phyloP scores from a whole-genome alignment of 2,888 invertebrate genomes.

The Apocheima hispidaria region DNA sequence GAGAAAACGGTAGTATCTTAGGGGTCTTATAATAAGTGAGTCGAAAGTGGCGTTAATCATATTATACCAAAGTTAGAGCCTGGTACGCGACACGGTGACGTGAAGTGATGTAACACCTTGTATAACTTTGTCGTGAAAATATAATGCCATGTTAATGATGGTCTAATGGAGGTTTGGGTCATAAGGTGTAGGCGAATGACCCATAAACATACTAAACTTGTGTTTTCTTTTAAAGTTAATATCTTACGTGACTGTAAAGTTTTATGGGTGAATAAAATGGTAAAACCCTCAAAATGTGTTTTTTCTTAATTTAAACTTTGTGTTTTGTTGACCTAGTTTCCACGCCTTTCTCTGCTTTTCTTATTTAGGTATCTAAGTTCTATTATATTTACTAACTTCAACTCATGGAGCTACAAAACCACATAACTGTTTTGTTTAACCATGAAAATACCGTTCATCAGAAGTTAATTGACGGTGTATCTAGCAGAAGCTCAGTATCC shows the following conservation, averaged over 20 bases:
- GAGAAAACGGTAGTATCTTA: constrained; percentile 58
- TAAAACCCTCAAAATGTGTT: too few species aligned
- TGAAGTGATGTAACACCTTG: constrained; percentile 51
- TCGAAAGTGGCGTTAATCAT: constrained; percentile 78
- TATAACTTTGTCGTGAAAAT: constrained; percentile 42
- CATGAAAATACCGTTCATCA: too few species aligned
- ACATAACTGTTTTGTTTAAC: too few species aligned
- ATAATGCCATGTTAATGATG: constrained; percentile 31
- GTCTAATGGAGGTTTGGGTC: constrained; percentile 25
- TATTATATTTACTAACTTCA: too few species aligned
- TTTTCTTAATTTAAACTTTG: too few species aligned
- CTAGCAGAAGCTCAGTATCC: background rate
- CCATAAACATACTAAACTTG: constrained; percentile 27
- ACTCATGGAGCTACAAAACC: too few species aligned
- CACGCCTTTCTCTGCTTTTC: too few species aligned
- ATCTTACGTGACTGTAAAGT: background rate
- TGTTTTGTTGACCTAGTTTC: too few species aligned
- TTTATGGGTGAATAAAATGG: background rate
- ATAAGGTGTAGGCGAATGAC: constrained; percentile 23
- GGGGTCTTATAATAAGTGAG: constrained; percentile 73
- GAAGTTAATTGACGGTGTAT: too few species aligned
- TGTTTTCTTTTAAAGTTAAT: background rate
- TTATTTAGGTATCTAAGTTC: too few species aligned
- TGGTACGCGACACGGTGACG: constrained; percentile 42
- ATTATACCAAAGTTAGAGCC: constrained; percentile 57